phyloP scores from a whole-genome alignment of 2,113 vertebrate species.

The Coptodon bakossiorum region DNA sequence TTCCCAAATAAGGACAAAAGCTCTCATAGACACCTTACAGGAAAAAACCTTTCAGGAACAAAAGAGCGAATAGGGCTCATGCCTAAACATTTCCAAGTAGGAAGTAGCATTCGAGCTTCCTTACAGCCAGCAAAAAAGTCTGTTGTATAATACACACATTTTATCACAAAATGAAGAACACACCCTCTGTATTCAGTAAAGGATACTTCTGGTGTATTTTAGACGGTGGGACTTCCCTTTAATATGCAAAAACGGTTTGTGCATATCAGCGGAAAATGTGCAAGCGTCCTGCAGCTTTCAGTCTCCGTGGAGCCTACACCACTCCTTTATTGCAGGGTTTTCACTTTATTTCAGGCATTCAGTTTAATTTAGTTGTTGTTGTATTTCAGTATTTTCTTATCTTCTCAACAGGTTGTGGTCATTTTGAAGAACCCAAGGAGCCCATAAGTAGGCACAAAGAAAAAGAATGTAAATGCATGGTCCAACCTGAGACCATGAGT shows the following conservation, averaged over 20 bases:
- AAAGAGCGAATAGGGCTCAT: neutral
- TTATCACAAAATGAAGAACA: neutral
- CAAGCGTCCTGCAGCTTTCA: neutral
- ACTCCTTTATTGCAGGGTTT: too few species aligned
- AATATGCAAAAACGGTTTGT: neutral
- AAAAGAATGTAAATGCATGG: neutral
- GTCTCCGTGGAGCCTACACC: neutral
- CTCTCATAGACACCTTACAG: neutral
- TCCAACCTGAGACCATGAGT: neutral
- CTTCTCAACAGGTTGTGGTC: neutral
- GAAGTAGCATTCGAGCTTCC: neutral
- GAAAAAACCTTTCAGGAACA: neutral
- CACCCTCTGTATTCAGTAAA: neutral
- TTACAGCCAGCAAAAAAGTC: accelerated
- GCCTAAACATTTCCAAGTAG: neutral
- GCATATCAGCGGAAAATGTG: neutral
- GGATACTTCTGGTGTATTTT: neutral
- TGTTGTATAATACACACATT: neutral
- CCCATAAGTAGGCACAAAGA: neutral
- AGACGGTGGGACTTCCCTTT: neutral
- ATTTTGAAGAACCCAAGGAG: neutral
- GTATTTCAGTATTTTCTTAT: neutral
- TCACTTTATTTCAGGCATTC: neutral
- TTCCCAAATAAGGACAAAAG: neutral
- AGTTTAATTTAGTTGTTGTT: neutral